phyloP scores from a whole-genome alignment of 2,888 invertebrate genomes.

The Platynereis dumerilii region DNA sequence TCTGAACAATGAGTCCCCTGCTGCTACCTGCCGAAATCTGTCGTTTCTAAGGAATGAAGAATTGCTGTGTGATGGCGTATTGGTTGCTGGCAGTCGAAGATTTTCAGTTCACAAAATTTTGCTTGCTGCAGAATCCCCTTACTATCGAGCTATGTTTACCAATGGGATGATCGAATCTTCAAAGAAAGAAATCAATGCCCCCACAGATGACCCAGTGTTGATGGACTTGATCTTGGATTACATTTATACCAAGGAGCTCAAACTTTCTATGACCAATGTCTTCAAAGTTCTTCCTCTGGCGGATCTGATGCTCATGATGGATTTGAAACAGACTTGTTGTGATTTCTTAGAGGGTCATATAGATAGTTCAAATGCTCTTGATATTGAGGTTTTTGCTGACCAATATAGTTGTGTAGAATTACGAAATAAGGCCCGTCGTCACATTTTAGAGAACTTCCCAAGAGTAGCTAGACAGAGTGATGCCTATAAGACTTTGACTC shows the following conservation, averaged over 20 bases:
- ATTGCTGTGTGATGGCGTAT: constrained; percentile 7
- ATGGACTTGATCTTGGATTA: background rate
- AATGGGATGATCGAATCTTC: background rate
- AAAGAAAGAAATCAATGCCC: background rate
- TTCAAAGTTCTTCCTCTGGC: constrained; percentile 3
- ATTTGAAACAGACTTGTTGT: constrained; percentile 1
- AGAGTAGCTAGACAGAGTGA: background rate
- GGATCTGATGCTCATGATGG: background rate
- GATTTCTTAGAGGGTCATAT: background rate
- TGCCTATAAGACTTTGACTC: background rate
- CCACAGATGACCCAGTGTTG: constrained; percentile 1
- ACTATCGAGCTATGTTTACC: constrained; percentile 19
- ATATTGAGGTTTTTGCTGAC: background rate
- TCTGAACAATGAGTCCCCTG: too few relatives aligned
- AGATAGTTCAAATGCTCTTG: background rate
- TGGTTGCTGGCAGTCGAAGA: constrained; percentile 15
- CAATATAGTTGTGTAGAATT: background rate
- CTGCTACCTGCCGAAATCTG: background rate
- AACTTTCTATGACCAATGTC: background rate
- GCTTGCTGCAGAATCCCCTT: constrained; percentile 32
- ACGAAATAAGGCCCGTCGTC: background rate
- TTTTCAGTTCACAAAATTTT: constrained; percentile 32
- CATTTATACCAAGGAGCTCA: background rate
- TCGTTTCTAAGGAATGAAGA: background rate
- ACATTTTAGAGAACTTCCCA: background rate